These are phyloP conservation scores for Druceiella hillmani DNA, from an alignment of 2,888 invertebrate genomes.

Conservation along the genomic window DNA sequence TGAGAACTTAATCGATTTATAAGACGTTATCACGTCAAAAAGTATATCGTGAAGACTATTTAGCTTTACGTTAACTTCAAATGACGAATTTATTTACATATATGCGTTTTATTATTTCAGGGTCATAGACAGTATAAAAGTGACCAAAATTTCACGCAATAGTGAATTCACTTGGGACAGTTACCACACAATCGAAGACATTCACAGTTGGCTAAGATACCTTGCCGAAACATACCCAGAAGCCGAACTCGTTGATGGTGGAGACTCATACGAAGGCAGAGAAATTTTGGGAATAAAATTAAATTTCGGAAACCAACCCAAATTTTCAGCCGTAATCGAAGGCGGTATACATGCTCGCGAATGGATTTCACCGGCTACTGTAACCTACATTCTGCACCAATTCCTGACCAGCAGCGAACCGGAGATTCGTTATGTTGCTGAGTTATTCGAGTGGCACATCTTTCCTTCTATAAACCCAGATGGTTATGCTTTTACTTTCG, in stretches of 20 bases:
- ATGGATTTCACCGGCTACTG: slow-evolving; percentile 60
- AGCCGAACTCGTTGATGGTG: slow-evolving; percentile 46
- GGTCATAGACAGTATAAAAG: slow-evolving; percentile 44
- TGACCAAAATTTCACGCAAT: slow-evolving; percentile 26
- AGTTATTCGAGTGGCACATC: slow-evolving; percentile 69
- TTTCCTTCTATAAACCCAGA: slow-evolving; percentile 70
- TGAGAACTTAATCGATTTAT: too few species aligned
- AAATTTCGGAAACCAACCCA: slow-evolving; percentile 37
- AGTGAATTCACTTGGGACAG: slow-evolving; percentile 45
- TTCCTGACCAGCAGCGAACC: slow-evolving; percentile 57
- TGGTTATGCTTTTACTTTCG: slow-evolving; percentile 63
- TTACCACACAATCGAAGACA: slow-evolving; percentile 56
- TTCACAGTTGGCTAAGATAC: slow-evolving; percentile 55
- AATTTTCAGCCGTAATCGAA: slow-evolving; percentile 49
- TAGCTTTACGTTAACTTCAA: too few species aligned
- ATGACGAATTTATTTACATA: too few species aligned
- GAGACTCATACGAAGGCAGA: slow-evolving; percentile 55
- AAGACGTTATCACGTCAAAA: too few species aligned
- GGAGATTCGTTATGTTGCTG: slow-evolving; percentile 52
- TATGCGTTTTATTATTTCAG: too few species aligned
- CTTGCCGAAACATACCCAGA: slow-evolving; percentile 43
- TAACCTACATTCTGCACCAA: slow-evolving; percentile 64
- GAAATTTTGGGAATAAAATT: slow-evolving; percentile 51
- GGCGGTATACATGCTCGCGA: slow-evolving; percentile 67
- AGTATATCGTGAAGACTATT: too few species aligned